Percentiles rank a stretch among this genome's conserved stretches.
Conservation (phyloP, 2,888 invertebrate species). For the Micropterix aruncella region DNA sequence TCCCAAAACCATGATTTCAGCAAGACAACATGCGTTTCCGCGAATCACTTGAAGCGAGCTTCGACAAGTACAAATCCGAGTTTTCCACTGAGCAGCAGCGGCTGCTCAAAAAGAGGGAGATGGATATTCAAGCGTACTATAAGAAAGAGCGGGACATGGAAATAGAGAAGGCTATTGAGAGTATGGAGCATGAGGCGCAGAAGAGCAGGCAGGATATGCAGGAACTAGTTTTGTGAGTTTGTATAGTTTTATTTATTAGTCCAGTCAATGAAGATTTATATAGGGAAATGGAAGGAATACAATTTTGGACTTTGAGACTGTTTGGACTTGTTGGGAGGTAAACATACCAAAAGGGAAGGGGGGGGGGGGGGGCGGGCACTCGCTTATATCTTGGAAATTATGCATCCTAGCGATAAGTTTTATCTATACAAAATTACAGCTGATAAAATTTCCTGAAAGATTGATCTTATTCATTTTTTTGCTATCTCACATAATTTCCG, state of each 20-base stretch:
- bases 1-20: too few relatives aligned
- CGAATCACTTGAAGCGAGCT: conserved; percentile 43
- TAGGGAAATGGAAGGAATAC: not conserved
- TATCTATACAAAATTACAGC: too few relatives aligned
- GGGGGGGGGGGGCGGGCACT: too few relatives aligned
- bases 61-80: conserved; percentile 48
- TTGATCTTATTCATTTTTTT: too few relatives aligned
- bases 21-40: conserved; percentile 38
- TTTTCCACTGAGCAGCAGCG: conserved; percentile 46
- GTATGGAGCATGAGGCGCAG: conserved; percentile 51
- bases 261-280: not conserved
- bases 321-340: too few relatives aligned
- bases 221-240: conserved; percentile 21
- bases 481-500: too few relatives aligned
- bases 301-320: conserved; percentile 1
- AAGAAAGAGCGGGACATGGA: conserved; percentile 64
- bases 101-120: conserved; percentile 49
- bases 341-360: too few relatives aligned
- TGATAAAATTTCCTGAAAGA: too few relatives aligned
- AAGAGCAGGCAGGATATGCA: conserved; percentile 44
- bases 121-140: conserved; percentile 51
- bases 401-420: too few relatives aligned
- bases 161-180: conserved; percentile 58
- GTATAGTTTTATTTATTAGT: conserved; percentile 7
- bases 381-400: too few relatives aligned